A percentile compares a stretch with the other conserved stretches of the same genome.
phyloP scores from a whole-genome alignment of 2,113 vertebrate species.

The Oriolus oriolus region DNA sequence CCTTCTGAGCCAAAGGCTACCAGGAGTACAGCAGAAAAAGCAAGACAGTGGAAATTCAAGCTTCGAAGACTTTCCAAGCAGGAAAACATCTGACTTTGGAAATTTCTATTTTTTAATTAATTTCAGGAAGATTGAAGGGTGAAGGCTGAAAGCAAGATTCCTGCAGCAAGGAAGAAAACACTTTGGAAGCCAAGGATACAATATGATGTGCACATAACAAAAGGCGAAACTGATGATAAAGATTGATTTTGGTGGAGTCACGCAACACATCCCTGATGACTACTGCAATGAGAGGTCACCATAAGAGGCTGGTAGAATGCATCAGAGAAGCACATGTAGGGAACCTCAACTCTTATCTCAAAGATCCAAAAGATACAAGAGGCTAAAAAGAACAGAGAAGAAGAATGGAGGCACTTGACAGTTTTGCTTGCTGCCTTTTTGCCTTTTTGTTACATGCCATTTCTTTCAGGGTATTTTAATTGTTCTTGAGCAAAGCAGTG shows the following conservation, averaged over 20 bases:
- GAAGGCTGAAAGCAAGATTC: neutral
- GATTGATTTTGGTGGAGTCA: neutral
- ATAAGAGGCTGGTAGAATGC: fast-evolving
- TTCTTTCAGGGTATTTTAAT: neutral
- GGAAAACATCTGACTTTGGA: neutral
- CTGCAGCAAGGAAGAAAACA: neutral
- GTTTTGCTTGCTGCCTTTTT: neutral
- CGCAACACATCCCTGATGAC: neutral
- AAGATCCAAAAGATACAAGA: neutral
- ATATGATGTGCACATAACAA: fast-evolving
- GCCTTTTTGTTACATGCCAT: neutral
- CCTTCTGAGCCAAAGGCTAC: neutral
- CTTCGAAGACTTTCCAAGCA: neutral
- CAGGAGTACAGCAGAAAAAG: neutral
- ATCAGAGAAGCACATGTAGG: neutral
- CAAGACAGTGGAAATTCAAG: neutral
- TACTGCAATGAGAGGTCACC: neutral
- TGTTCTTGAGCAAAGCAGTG: neutral
- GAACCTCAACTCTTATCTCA: neutral
- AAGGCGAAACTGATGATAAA: neutral
- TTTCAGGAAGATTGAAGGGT: neutral
- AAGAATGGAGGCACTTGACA: neutral
- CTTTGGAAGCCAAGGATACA: neutral
- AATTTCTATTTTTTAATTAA: neutral
- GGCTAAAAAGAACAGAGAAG: neutral